Evolutionary conservation across 2,113 vertebrate genomes (phyloP).

Genomic region (Motacilla tschutschensis): DNA sequence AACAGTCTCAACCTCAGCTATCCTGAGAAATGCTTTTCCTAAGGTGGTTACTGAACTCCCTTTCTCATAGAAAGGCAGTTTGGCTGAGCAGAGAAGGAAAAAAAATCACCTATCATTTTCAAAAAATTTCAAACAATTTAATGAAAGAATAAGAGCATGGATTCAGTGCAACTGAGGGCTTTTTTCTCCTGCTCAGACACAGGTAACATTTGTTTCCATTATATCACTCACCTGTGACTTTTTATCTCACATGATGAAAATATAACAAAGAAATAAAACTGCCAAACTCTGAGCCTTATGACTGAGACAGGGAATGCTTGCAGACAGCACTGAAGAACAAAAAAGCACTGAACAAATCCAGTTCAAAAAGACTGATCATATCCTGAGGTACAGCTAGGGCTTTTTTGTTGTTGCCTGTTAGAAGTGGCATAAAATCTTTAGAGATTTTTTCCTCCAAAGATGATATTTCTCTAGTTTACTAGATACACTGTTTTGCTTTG

Average conservation of each 20-base stretch:
- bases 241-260: conserved; percentile 69
- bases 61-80: neutral
- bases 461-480: conserved; percentile 54
- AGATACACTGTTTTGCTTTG: conserved; percentile 61
- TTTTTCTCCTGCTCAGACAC: conserved; percentile 56
- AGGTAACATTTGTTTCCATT: conserved; percentile 68
- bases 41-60: conserved; percentile 18
- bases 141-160: neutral
- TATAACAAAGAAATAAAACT: conserved; percentile 68
- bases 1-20: neutral
- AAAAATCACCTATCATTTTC: neutral
- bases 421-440: conserved; percentile 67
- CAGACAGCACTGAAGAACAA: conserved; percentile 61
- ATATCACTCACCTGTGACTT: conserved; percentile 56
- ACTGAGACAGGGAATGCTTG: conserved; percentile 50
- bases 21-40: conserved; percentile 31
- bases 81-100: neutral
- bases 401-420: conserved; percentile 65
- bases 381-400: conserved; percentile 60
- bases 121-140: conserved; percentile 20
- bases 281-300: conserved; percentile 53
- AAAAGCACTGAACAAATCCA: conserved; percentile 64
- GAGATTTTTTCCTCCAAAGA: conserved; percentile 55
- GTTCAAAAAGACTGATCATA: conserved; percentile 70
- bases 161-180: conserved; percentile 20